Percentiles rank a stretch among this genome's conserved stretches.
Conservation (phyloP, 2,888 invertebrate genomes). For the Pammene aurita region DNA sequence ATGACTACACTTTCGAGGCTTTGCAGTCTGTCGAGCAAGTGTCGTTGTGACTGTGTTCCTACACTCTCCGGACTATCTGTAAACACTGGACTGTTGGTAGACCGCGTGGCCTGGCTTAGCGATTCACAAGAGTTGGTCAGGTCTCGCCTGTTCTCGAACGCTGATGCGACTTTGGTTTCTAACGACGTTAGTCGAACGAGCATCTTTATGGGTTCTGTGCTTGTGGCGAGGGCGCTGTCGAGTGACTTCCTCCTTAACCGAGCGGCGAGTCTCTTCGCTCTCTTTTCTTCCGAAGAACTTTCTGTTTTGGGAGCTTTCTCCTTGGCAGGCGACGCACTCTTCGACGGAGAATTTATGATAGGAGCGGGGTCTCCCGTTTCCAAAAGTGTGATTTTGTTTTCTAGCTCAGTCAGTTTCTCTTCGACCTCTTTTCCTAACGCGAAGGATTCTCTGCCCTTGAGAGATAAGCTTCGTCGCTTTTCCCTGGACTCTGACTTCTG, state of each 20-base stretch:
- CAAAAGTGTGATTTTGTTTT: slow-evolving; percentile 88
- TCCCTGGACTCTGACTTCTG: slow-evolving; percentile 90
- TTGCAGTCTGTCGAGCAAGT: slow-evolving; percentile 83
- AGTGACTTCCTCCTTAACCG: slow-evolving; percentile 88
- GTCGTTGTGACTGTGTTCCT: slow-evolving; percentile 79
- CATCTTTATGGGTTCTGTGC: slow-evolving; percentile 91
- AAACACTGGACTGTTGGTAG: slow-evolving; percentile 65
- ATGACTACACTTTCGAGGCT: slow-evolving; percentile 85
- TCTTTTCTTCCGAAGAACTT: slow-evolving; percentile 75
- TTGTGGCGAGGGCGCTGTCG: slow-evolving; percentile 90
- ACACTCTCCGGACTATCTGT: slow-evolving; percentile 58
- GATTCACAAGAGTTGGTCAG: slow-evolving; percentile 84
- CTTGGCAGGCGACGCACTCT: slow-evolving; percentile 81
- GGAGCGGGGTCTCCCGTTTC: slow-evolving; percentile 80
- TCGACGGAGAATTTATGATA: slow-evolving; percentile 76
- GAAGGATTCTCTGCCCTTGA: slow-evolving; percentile 92
- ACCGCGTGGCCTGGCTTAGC: slow-evolving; percentile 71
- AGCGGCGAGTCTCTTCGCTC: slow-evolving; percentile 80
- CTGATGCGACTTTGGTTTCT: slow-evolving; percentile 89
- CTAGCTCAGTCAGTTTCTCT: slow-evolving; percentile 91
- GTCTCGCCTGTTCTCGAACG: slow-evolving; percentile 73
- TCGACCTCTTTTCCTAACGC: slow-evolving; percentile 92
- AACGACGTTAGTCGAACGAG: slow-evolving; percentile 89
- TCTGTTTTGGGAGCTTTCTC: slow-evolving; percentile 80
- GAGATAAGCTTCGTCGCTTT: slow-evolving; percentile 90